Conservation (phyloP, 1,140 invertebrate species). For the Nephotettix cincticeps region DNA sequence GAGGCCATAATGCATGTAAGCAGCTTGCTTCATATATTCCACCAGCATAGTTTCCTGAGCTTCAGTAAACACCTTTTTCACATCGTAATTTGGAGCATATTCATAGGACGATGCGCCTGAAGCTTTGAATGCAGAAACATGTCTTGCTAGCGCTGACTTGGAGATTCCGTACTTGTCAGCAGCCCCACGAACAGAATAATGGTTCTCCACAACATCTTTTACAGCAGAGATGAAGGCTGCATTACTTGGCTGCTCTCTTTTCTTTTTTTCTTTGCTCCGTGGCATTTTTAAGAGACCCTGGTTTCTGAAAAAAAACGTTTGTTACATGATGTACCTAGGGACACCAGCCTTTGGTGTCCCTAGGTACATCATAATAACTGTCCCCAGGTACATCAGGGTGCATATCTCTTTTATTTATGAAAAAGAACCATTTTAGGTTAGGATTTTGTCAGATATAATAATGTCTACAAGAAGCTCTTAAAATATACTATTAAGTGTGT, state of each 20-base stretch:
- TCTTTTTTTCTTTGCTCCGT: no score
- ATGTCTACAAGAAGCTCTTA: background rate
- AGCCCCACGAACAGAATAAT: no score
- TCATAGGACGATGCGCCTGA: no score
- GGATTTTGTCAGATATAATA: background rate
- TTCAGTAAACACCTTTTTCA: slow-evolving; percentile 11
- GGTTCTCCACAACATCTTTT: no score
- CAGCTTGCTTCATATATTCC: slow-evolving; percentile 34
- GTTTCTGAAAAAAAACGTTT: no score
- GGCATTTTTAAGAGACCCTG: no score
- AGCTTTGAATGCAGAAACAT: no score
- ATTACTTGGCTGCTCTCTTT: no score
- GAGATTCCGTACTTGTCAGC: no score
- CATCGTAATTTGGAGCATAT: slow-evolving; percentile 17
- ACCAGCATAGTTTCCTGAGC: slow-evolving; percentile 35
- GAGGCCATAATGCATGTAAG: slow-evolving; percentile 39
- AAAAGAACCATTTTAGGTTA: background rate
- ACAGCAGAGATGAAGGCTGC: no score
- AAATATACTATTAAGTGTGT: background rate
- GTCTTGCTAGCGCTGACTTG: no score
- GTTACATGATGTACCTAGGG: background rate
- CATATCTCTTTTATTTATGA: slow-evolving; percentile 4
- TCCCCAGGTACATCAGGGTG: slow-evolving; percentile 1
- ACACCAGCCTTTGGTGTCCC: background rate
- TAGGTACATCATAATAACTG: background rate